These are phyloP conservation scores for Acrocephalus scirpaceus DNA, from an alignment of 2,797 vertebrate genomes.

Conservation along the genomic window DNA sequence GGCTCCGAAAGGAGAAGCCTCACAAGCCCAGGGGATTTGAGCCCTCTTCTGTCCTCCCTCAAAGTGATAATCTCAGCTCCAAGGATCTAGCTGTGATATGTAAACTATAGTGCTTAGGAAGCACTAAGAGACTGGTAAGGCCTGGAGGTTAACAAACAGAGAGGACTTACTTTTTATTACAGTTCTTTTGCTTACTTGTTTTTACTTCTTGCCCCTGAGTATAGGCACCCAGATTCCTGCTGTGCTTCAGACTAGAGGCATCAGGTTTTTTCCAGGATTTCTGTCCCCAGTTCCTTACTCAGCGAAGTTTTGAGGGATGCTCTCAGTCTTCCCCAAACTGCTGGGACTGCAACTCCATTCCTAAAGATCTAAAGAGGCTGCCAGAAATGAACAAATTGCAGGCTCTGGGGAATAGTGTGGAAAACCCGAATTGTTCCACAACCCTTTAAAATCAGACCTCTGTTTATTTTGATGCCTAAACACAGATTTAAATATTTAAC, in stretches of 20 bases:
- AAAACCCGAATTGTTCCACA: not conserved
- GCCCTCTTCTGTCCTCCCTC: not conserved
- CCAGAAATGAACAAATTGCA: not conserved
- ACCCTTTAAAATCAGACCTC: not conserved
- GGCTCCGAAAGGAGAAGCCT: not conserved
- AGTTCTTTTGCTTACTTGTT: not conserved
- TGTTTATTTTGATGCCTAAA: constrained; percentile 28
- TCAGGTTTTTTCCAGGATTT: not conserved
- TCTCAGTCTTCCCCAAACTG: not conserved
- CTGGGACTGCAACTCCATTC: not conserved
- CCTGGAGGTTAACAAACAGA: not conserved
- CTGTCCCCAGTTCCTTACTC: not conserved
- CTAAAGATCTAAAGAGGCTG: not conserved
- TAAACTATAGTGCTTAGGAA: not conserved
- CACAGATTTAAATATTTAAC: not conserved
- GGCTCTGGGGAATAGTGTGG: not conserved
- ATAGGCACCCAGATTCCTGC: not conserved
- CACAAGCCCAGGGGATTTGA: not conserved
- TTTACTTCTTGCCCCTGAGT: not conserved
- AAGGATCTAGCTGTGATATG: not conserved
- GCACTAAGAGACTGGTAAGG: not conserved
- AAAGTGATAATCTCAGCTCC: not conserved
- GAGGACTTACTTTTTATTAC: not conserved
- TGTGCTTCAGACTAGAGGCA: not conserved
- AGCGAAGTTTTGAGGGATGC: not conserved